Conservation (phyloP, 2,888 invertebrate species). For the Eucriotettix oculatus region DNA sequence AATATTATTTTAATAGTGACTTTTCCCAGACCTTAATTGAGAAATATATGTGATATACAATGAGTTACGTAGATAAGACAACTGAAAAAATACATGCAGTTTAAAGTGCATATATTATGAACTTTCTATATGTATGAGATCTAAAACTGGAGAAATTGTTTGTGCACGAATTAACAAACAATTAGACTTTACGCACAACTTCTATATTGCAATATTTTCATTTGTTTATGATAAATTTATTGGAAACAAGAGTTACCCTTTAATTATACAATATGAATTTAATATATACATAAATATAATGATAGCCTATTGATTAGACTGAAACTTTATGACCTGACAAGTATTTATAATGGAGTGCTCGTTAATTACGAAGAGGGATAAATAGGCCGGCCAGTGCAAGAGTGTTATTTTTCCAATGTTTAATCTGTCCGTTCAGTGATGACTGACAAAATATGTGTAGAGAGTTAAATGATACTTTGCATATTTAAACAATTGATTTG, state of each 20-base stretch:
- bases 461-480: background rate
- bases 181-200: conserved; percentile 1
- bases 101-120: no score
- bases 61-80: no score
- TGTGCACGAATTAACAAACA: background rate
- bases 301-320: no score
- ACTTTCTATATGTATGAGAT: no score
- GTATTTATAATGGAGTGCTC: background rate
- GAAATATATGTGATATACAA: no score
- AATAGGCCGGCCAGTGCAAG: background rate
- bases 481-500: background rate
- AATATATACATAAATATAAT: no score
- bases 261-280: background rate
- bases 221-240: background rate
- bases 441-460: background rate
- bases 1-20: no score
- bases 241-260: background rate
- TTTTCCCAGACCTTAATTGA: no score
- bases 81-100: no score
- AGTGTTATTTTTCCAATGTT: conserved; percentile 1
- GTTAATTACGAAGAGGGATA: background rate
- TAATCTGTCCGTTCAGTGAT: background rate
- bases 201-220: background rate
- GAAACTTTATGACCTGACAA: no score
- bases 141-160: background rate